Evolutionary conservation across 2,888 invertebrate species (phyloP).

Genomic region (Watsonalla binaria): DNA sequence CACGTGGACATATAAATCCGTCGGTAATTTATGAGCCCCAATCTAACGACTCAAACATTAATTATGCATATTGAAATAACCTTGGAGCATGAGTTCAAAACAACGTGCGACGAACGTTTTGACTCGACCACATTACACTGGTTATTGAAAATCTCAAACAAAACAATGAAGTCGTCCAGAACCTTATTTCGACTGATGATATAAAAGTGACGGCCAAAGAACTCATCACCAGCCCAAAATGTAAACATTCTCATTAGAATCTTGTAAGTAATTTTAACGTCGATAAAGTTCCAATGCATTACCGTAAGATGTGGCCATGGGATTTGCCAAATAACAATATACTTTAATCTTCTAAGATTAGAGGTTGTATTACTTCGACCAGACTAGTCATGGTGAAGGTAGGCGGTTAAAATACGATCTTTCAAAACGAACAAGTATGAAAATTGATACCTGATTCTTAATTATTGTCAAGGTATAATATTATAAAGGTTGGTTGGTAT

Average conservation of each 20-base stretch:
- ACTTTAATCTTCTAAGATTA: conserved; percentile 14
- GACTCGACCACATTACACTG: conserved; percentile 17
- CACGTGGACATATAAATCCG: neutral
- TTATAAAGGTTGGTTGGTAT: neutral
- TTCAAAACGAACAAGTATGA: conserved; percentile 13
- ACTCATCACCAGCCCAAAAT: conserved; percentile 17
- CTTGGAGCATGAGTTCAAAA: neutral
- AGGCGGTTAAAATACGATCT: conserved; percentile 17
- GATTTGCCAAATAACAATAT: conserved; percentile 13
- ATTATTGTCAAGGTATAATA: neutral
- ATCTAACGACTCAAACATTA: too few species aligned
- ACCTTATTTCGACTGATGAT: conserved; percentile 32
- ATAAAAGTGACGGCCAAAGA: conserved; percentile 22
- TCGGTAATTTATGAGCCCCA: too few species aligned
- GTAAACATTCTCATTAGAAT: conserved; percentile 15
- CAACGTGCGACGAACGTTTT: conserved; percentile 4
- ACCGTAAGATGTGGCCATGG: conserved; percentile 12
- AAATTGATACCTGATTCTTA: neutral
- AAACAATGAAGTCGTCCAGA: conserved; percentile 21
- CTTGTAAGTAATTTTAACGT: conserved; percentile 21
- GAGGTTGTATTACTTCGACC: conserved; percentile 14
- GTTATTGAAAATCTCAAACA: conserved; percentile 23
- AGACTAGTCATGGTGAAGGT: conserved; percentile 7
- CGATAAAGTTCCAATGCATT: conserved; percentile 28
- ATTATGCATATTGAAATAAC: too few species aligned